These are phyloP conservation scores for Eupithecia subfuscata DNA, from an alignment of 2,888 invertebrate genomes.

Conservation along the genomic window DNA sequence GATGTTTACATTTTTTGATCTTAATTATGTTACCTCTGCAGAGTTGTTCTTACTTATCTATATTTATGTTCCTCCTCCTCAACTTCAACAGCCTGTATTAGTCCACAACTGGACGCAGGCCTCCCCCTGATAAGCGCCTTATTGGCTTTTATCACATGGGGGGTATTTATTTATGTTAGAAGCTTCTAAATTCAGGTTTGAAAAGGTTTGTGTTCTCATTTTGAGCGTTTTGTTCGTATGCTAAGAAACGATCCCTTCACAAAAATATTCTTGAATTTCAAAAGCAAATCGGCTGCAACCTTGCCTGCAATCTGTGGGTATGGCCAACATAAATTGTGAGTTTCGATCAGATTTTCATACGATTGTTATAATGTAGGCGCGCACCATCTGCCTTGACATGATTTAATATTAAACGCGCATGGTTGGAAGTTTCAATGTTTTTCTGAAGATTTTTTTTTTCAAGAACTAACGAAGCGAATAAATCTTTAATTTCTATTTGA, in stretches of 20 bases:
- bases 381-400: slow-evolving; percentile 41
- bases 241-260: slow-evolving; percentile 24
- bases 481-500: background rate
- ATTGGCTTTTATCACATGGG: too few species aligned
- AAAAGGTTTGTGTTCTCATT: background rate
- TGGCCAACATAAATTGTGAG: slow-evolving; percentile 35
- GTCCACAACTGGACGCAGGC: too few species aligned
- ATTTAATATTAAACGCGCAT: slow-evolving; percentile 39
- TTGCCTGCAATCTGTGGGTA: slow-evolving; percentile 31
- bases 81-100: too few species aligned
- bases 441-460: slow-evolving; percentile 20
- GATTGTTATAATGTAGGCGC: slow-evolving; percentile 37
- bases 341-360: slow-evolving; percentile 38
- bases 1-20: background rate
- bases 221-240: background rate
- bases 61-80: background rate
- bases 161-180: background rate
- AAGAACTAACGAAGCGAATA: background rate
- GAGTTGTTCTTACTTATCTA: background rate
- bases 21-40: slow-evolving; percentile 10
- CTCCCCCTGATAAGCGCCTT: too few species aligned
- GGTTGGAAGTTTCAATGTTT: slow-evolving; percentile 31
- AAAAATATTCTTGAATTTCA: slow-evolving; percentile 28
- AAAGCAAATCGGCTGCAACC: slow-evolving; percentile 34
- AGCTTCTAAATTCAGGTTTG: background rate